Evolutionary conservation across 2,888 invertebrate genomes (phyloP).

Genomic region (Drosophila tripunctata): DNA sequence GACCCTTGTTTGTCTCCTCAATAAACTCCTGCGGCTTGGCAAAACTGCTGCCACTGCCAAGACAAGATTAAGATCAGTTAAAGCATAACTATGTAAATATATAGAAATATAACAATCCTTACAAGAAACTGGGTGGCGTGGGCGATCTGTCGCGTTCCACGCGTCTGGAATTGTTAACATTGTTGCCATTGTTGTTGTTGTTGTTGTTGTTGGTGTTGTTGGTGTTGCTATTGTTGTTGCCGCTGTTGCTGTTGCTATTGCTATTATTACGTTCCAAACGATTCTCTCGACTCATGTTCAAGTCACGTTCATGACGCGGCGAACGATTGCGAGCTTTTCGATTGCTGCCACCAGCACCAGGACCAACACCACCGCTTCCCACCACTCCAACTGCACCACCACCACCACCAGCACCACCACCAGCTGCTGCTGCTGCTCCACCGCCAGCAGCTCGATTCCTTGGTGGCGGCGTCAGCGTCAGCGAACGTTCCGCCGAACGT

Average conservation of each 20-base stretch:
- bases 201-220: conserved; percentile 38
- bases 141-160: conserved; percentile 84
- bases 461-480: conserved; percentile 59
- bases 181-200: too few species aligned
- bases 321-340: conserved; percentile 83
- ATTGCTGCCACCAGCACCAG: conserved; percentile 76
- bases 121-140: conserved; percentile 91
- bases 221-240: conserved; percentile 29
- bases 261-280: conserved; percentile 78
- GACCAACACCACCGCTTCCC: conserved; percentile 35
- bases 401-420: conserved; percentile 63
- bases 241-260: conserved; percentile 20
- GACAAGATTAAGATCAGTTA: background rate
- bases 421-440: conserved; percentile 8
- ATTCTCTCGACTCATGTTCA: conserved; percentile 65
- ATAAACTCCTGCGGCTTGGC: conserved; percentile 87
- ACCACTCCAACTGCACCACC: conserved; percentile 7
- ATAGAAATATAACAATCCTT: too few species aligned
- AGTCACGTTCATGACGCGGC: conserved; percentile 82
- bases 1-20: conserved; percentile 97
- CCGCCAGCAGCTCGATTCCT: conserved; percentile 39
- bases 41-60: conserved; percentile 80
- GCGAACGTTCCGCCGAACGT: conserved; percentile 76
- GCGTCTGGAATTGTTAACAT: conserved; percentile 77
- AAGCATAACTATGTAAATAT: too few species aligned